Evolutionary conservation across 2,113 vertebrate species (phyloP).

Genomic region (Pogonocichla stellata): DNA sequence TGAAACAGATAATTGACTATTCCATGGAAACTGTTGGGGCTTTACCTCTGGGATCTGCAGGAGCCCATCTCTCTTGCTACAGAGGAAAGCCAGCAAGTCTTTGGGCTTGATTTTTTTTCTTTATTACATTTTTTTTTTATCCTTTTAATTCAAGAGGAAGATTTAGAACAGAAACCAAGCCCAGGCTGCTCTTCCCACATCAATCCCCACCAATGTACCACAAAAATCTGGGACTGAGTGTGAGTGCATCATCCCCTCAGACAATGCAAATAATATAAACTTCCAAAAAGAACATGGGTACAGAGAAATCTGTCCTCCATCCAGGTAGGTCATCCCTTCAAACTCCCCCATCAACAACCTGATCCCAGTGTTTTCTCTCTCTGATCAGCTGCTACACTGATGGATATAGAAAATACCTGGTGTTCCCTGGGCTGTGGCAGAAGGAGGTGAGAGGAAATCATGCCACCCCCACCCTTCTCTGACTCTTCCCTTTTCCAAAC

Average conservation of each 20-base stretch:
- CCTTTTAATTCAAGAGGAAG: not conserved
- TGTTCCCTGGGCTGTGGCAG: not conserved
- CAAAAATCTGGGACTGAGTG: not conserved
- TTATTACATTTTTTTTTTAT: not conserved
- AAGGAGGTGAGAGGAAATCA: not conserved
- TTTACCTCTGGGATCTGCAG: slow-evolving; percentile 52
- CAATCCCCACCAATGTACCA: fast-evolving
- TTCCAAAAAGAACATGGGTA: not conserved
- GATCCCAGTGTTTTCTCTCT: not conserved
- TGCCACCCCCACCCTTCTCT: not conserved
- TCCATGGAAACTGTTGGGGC: slow-evolving; percentile 37
- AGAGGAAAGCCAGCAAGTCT: not conserved
- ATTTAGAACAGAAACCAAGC: not conserved
- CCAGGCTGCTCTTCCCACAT: not conserved
- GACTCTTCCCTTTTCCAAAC: not conserved
- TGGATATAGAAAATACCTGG: not conserved
- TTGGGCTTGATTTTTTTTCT: not conserved
- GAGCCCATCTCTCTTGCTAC: slow-evolving; percentile 1
- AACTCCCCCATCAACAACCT: not conserved
- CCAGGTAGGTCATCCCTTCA: not conserved
- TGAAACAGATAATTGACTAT: slow-evolving; percentile 76
- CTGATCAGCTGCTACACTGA: not conserved
- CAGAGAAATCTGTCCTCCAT: not conserved
- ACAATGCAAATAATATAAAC: not conserved
- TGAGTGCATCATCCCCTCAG: not conserved